Percentiles rank a stretch among this genome's conserved stretches.
Conservation (phyloP, 1,140 invertebrate genomes). For the Drosophila pandora region DNA sequence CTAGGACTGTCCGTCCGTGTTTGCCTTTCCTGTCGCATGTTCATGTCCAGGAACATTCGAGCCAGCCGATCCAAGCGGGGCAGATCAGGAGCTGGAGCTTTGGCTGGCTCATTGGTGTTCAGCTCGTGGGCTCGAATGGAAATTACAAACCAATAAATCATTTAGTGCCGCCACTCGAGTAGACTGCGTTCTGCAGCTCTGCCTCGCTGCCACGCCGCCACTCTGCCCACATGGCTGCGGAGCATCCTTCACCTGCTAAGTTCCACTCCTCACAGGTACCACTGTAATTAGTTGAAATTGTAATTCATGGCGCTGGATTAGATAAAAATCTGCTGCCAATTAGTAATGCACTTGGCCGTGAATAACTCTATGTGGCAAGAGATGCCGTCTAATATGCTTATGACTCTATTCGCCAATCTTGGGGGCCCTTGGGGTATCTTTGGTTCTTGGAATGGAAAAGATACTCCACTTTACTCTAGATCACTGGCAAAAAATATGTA, state of each 20-base stretch:
- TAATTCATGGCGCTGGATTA: slow-evolving; percentile 79
- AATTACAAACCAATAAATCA: slow-evolving; percentile 82
- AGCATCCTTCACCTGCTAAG: slow-evolving; percentile 35
- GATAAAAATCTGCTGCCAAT: slow-evolving; percentile 80
- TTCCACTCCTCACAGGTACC: slow-evolving; percentile 43
- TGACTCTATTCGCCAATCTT: slow-evolving; percentile 53
- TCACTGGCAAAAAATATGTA: neutral
- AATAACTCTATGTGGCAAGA: slow-evolving; percentile 67
- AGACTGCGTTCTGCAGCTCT: slow-evolving; percentile 5
- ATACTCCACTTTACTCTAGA: neutral
- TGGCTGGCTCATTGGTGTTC: slow-evolving; percentile 55
- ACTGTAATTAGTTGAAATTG: slow-evolving; percentile 80
- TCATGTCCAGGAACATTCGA: slow-evolving; percentile 47
- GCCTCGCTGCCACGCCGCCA: slow-evolving; percentile 21
- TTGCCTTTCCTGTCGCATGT: slow-evolving; percentile 78
- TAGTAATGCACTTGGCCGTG: slow-evolving; percentile 71
- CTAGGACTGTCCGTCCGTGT: slow-evolving; percentile 59
- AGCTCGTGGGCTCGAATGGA: slow-evolving; percentile 76
- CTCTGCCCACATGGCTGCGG: slow-evolving; percentile 43
- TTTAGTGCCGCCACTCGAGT: slow-evolving; percentile 48
- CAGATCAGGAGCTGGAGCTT: slow-evolving; percentile 4
- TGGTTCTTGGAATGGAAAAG: slow-evolving; percentile 18
- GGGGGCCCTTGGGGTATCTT: slow-evolving; percentile 4
- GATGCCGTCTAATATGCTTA: slow-evolving; percentile 53
- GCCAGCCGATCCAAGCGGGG: slow-evolving; percentile 11